These are phyloP conservation scores for Nomada fabriciana DNA, from an alignment of 2,888 invertebrate species.

Conservation along the genomic window DNA sequence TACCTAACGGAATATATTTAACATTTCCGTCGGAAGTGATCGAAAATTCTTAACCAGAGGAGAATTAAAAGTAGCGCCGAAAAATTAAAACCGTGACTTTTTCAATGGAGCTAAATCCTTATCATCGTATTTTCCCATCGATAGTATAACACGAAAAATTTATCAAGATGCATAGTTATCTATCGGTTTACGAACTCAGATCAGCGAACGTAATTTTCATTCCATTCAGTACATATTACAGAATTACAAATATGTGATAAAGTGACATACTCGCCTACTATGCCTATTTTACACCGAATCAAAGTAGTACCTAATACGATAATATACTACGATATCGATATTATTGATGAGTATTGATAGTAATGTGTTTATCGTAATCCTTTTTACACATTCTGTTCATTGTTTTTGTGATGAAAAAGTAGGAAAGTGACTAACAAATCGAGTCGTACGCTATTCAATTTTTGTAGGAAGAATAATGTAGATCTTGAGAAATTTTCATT, in stretches of 20 bases:
- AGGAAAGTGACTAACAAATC: slow-evolving; percentile 1
- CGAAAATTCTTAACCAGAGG: background rate
- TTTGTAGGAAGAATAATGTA: slow-evolving; percentile 17
- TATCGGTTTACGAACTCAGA: slow-evolving; percentile 14
- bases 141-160: slow-evolving; percentile 28
- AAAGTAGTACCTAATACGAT: slow-evolving; percentile 15
- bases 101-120: slow-evolving; percentile 26
- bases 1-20: slow-evolving; percentile 21
- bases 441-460: background rate
- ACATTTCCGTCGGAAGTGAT: background rate
- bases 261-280: slow-evolving; percentile 29
- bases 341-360: slow-evolving; percentile 13
- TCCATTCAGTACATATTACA: background rate
- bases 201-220: slow-evolving; percentile 21
- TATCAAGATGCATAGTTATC: slow-evolving; percentile 44
- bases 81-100: background rate
- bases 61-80: background rate
- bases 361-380: slow-evolving; percentile 19
- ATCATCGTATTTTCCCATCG: slow-evolving; percentile 5
- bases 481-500: background rate
- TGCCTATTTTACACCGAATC: slow-evolving; percentile 6
- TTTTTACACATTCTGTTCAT: slow-evolving; percentile 26
- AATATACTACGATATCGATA: slow-evolving; percentile 1
- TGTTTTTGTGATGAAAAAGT: slow-evolving; percentile 17
- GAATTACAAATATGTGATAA: slow-evolving; percentile 39